Evolutionary conservation across 2,888 invertebrate species (phyloP), one percentile per base, ranked within the genome.

Genomic region (Stenodera caucasica): DNA sequence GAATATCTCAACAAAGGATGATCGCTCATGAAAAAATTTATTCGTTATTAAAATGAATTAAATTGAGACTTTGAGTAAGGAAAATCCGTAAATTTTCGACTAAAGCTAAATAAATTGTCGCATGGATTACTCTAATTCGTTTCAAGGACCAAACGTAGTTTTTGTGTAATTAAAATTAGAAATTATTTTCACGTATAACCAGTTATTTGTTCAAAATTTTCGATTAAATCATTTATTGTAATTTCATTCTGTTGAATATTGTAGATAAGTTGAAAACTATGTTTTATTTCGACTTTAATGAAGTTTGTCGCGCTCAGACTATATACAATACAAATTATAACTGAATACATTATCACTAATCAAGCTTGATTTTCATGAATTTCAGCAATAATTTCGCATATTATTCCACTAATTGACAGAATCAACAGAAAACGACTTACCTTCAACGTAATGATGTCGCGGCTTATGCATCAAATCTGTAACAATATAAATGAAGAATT

Each of bases 401-500:
- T 37, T 37, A 37, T 37, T 15, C 15, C n/a, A 15, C 7, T n/a
- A n/a, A n/a, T n/a, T n/a, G n/a, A n/a, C n/a, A 5, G 26, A 5
- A 26, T 26, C 5, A 26, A 26, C 14, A 4, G n/a, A 45, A n/a
- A 45, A 21, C 6, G 12, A 69, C 79, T 79, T 72, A 80, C 80
- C 80, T 72, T 80, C 79, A 52, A 75, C 67, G 60, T 75, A 72
- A 56, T 77, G 71, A 56, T 77, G 77, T 63, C 77, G 69, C 15
- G 80, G 80, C 60, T 78, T 78, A 68, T 77, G 78, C 63, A 78
- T 73, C 67, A 78, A 73, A 75, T 79, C 80, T 80, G 77, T 58
- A 80, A 79, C 59, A 66, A 45, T 21, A 18, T 29, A 14, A 52
- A 37, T 26, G 30, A 33, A 55, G 15, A 32, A 2, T 23, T 15